A percentile compares a stretch with the other conserved stretches of the same genome.
Conservation (phyloP, 2,888 invertebrate species). For the Drosophila paramelanica region DNA sequence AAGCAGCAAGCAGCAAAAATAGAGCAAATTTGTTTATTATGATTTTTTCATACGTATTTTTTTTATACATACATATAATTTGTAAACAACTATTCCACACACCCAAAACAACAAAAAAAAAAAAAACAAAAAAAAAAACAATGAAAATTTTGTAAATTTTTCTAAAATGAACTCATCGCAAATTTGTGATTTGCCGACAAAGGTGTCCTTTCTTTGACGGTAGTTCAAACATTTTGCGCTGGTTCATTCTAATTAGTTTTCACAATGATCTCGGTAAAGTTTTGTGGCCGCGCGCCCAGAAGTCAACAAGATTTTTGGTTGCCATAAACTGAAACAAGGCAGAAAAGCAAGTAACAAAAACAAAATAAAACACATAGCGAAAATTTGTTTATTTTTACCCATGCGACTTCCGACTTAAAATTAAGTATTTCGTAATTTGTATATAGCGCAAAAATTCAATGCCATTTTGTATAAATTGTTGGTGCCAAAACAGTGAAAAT, state of each 20-base stretch:
- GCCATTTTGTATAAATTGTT: conserved; percentile 71
- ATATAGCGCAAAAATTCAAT: conserved; percentile 64
- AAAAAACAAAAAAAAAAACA: conserved; percentile 42
- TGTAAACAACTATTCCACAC: conserved; percentile 41
- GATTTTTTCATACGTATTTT: conserved; percentile 31
- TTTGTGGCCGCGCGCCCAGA: conserved; percentile 75
- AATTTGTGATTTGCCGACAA: conserved; percentile 13
- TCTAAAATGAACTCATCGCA: conserved; percentile 61
- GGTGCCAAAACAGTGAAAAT: conserved; percentile 71
- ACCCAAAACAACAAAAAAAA: conserved; percentile 14
- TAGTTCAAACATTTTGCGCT: conserved; percentile 15
- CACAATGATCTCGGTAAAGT: conserved; percentile 84
- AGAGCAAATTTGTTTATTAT: conserved; percentile 49
- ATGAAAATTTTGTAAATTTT: conserved; percentile 79
- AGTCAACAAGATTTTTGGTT: conserved; percentile 64
- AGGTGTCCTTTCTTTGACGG: conserved; percentile 4
- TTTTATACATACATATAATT: conserved; percentile 32
- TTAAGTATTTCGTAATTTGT: conserved; percentile 64
- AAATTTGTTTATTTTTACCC: conserved; percentile 59
- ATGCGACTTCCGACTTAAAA: conserved; percentile 55
- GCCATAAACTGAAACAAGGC: conserved; percentile 71
- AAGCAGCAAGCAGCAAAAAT: conserved; percentile 47
- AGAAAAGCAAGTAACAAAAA: conserved; percentile 61
- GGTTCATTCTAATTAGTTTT: conserved; percentile 83
- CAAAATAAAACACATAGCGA: conserved; percentile 53